These are phyloP conservation scores for Pygoscelis antarcticus DNA, from an alignment of 2,113 vertebrate genomes.

Conservation along the genomic window DNA sequence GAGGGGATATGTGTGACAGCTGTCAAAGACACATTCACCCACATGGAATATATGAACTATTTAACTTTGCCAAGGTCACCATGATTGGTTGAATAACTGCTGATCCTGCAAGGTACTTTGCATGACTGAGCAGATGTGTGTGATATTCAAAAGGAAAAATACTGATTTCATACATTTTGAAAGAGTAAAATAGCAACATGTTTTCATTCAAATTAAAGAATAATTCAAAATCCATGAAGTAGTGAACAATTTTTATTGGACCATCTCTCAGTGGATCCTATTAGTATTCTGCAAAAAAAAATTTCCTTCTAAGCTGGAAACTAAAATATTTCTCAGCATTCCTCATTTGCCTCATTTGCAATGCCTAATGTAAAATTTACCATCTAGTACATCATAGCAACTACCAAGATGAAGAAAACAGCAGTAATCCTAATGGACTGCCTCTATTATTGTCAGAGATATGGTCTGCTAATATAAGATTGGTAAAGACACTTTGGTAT, in stretches of 20 bases:
- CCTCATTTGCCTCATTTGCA: not conserved
- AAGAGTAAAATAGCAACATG: not conserved
- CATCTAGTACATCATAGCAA: not conserved
- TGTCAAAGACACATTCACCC: not conserved
- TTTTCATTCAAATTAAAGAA: not conserved
- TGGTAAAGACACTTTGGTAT: not conserved
- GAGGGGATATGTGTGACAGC: not conserved
- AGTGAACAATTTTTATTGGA: not conserved
- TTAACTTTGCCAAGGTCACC: not conserved
- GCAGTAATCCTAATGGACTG: not conserved
- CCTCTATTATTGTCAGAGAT: not conserved
- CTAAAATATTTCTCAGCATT: not conserved
- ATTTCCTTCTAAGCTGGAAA: not conserved
- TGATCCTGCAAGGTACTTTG: not conserved
- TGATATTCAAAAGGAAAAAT: not conserved
- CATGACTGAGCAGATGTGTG: not conserved
- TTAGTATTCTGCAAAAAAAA: not conserved
- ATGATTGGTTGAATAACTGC: not conserved
- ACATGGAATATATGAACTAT: not conserved
- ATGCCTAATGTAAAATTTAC: not conserved
- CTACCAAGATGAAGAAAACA: not conserved
- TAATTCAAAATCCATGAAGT: not conserved
- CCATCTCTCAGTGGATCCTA: not conserved
- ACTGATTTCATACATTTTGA: not conserved
- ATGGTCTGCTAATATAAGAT: not conserved